Evolutionary conservation across 2,888 invertebrate genomes (phyloP).

Genomic region (Adela reaumurella): DNA sequence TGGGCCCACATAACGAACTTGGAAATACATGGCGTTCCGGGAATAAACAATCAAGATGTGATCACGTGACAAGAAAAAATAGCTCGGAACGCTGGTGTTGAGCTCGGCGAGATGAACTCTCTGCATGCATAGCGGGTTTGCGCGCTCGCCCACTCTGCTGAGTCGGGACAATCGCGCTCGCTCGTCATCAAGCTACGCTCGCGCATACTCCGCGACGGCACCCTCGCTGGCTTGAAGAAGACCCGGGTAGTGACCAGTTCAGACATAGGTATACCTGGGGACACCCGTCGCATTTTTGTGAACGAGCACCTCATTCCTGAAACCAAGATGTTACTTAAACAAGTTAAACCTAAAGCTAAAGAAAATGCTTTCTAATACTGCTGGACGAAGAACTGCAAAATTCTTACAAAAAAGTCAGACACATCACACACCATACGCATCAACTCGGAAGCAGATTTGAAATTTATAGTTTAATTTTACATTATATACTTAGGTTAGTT

Average conservation of each 20-base stretch:
- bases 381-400: background rate
- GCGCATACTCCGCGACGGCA: constrained; percentile 1
- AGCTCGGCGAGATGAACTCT: too few species aligned
- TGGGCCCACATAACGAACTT: too few species aligned
- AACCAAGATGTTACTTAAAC: constrained; percentile 1
- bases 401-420: background rate
- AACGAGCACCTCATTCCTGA: constrained; percentile 4
- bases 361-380: background rate
- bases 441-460: background rate
- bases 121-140: too few species aligned
- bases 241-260: background rate
- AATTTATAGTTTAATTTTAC: background rate
- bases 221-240: constrained; percentile 1
- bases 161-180: background rate
- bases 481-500: background rate
- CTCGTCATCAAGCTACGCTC: background rate
- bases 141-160: too few species aligned
- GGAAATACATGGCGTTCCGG: too few species aligned
- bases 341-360: background rate
- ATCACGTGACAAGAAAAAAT: too few species aligned
- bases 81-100: too few species aligned
- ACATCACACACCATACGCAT: background rate
- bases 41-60: too few species aligned
- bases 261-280: constrained; percentile 2
- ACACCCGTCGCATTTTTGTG: constrained; percentile 1